Evolutionary conservation across 2,888 invertebrate genomes (phyloP).

Genomic region (Caenorhabditis virilis): DNA sequence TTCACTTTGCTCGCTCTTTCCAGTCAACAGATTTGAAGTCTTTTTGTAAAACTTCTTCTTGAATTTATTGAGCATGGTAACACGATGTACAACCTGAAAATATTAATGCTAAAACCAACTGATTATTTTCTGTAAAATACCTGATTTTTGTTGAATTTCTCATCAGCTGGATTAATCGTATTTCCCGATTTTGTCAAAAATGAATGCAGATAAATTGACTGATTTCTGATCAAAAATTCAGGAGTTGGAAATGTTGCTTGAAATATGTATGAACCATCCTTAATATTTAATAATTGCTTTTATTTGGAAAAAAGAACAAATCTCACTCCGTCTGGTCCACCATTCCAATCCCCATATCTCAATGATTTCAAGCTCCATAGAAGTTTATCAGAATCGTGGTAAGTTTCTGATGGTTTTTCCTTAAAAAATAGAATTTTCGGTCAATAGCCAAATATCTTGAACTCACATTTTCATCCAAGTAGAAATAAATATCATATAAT

Average conservation of each 20-base stretch:
- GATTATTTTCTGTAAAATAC: too few relatives aligned
- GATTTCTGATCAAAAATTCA: slow-evolving; percentile 77
- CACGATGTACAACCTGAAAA: slow-evolving; percentile 41
- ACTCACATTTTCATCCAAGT: slow-evolving; percentile 68
- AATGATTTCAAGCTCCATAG: slow-evolving; percentile 14
- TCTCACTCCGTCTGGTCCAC: slow-evolving; percentile 43
- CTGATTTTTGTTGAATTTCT: background rate
- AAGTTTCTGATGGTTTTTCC: slow-evolving; percentile 51
- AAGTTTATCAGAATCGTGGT: slow-evolving; percentile 14
- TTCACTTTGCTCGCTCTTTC: slow-evolving; percentile 72
- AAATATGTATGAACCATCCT: slow-evolving; percentile 69
- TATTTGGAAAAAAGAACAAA: slow-evolving; percentile 1
- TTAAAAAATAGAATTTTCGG: slow-evolving; percentile 9
- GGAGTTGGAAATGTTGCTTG: slow-evolving; percentile 67
- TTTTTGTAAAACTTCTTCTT: slow-evolving; percentile 84
- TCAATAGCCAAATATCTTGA: background rate
- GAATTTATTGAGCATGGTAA: slow-evolving; percentile 71
- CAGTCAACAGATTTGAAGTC: slow-evolving; percentile 91
- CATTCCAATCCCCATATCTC: slow-evolving; percentile 71
- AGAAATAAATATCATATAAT: slow-evolving; percentile 71
- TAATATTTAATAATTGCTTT: slow-evolving; percentile 26
- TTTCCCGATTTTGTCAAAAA: slow-evolving; percentile 71
- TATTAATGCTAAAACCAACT: too few relatives aligned
- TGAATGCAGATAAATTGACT: slow-evolving; percentile 88
- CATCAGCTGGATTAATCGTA: background rate